These are phyloP conservation scores for Tupiocoris notatus DNA, from an alignment of 2,888 invertebrate genomes.

Conservation along the genomic window DNA sequence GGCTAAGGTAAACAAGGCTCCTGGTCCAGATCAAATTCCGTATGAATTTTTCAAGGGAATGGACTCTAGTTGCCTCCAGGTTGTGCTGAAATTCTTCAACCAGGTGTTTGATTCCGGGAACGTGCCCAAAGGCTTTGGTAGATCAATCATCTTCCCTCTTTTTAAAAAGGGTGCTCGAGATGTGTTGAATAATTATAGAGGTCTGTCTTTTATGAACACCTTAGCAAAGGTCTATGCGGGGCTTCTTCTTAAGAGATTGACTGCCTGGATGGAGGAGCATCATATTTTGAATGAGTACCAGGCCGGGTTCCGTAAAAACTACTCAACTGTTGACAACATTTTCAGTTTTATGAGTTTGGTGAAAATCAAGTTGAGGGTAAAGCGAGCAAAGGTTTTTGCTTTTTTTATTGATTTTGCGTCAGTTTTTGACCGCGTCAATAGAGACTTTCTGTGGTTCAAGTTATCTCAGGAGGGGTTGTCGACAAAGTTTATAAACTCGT, in stretches of 20 bases:
- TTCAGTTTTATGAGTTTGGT: background rate
- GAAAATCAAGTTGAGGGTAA: background rate
- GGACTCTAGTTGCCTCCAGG: background rate
- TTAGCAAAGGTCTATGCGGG: background rate
- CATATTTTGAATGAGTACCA: background rate
- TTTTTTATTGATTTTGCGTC: slow-evolving; percentile 5
- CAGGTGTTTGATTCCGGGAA: background rate
- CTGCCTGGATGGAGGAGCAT: background rate
- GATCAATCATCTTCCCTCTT: background rate
- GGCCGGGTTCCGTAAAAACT: background rate
- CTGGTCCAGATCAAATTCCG: background rate
- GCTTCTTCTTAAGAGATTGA: background rate
- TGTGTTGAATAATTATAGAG: background rate
- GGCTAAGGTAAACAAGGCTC: background rate
- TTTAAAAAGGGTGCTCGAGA: slow-evolving; percentile 4
- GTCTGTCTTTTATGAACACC: background rate
- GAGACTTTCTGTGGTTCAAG: background rate
- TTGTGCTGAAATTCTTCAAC: slow-evolving; percentile 4
- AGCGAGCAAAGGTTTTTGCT: background rate
- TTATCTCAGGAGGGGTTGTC: background rate
- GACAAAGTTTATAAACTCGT: background rate
- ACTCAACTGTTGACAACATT: background rate
- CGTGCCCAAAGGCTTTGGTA: background rate
- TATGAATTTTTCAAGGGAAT: slow-evolving; percentile 6
- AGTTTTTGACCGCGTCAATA: background rate